Conservation (phyloP, 2,888 invertebrate genomes). For the Stomorhina lunata region DNA sequence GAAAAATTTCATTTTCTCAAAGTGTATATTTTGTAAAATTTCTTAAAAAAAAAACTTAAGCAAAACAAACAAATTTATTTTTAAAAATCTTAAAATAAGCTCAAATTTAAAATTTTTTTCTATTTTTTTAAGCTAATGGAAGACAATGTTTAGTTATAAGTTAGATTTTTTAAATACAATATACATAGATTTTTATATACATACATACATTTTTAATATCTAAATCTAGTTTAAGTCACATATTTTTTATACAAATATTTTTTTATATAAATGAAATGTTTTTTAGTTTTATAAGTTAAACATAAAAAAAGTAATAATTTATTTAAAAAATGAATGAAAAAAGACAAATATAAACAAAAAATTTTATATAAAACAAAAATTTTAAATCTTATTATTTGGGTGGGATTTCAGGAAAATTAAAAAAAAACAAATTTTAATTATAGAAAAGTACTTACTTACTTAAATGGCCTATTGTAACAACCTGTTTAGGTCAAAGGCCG, state of each 20-base stretch:
- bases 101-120: too few relatives aligned
- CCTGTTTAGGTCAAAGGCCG: too few relatives aligned
- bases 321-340: constrained; percentile 68
- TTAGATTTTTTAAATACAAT: constrained; percentile 32
- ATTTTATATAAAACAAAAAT: constrained; percentile 37
- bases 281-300: constrained; percentile 76
- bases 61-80: constrained; percentile 48
- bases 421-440: not conserved
- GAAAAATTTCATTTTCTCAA: constrained; percentile 57
- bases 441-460: too few relatives aligned
- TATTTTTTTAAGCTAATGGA: constrained; percentile 48
- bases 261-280: constrained; percentile 74
- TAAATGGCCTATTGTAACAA: too few relatives aligned
- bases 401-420: not conserved
- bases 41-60: constrained; percentile 49
- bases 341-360: constrained; percentile 46
- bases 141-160: constrained; percentile 61
- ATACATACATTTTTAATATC: constrained; percentile 18
- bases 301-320: constrained; percentile 73
- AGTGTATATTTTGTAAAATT: constrained; percentile 70
- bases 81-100: constrained; percentile 62
- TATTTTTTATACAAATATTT: constrained; percentile 53
- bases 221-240: constrained; percentile 40
- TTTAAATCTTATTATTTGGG: constrained; percentile 11
- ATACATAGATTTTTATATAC: constrained; percentile 40